Base-by-base conservation (phyloP, 2,888 invertebrate species). In the Pammene aurita region DNA sequence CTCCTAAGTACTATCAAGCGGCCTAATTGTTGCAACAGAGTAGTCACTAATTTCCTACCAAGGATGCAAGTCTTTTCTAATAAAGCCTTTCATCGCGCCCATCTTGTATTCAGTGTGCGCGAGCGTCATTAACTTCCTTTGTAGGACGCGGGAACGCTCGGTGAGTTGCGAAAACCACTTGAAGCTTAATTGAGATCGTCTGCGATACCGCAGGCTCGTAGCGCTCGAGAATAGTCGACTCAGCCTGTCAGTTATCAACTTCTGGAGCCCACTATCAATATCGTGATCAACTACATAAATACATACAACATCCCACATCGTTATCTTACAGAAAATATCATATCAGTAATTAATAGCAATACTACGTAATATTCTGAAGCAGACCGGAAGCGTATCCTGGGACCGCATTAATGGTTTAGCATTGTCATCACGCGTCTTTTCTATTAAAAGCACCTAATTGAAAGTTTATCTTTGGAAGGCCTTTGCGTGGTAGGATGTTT, bases 41-140 rank as follows among this genome's bases (percentile, higher is more conserved):
- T 38, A 41, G 48, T 41, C 60, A 38, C 76, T 80, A 78, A 81
- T 82, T 80, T 80, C 74, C 82, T 77, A 78, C 78, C 75, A 76
- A 75, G 76, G 76, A 82, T 80, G 80, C 79, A 82, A 86, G 82
- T 84, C 77, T 82, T 84, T 85, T 82, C 78, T 80, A 85, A 84
- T 84, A 84, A 85, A 85, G 80, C 78, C 78, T 84, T 84, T 83
- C 80, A 76, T 72, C 74, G 75, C 74, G 74, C 77, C 79, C 78
- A 85, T 84, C 84, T 80, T 80, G 83, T 85, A 87, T 87, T 88
- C 87, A 85, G 77, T 67, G 81, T 83, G 79, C 79, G 80, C 80
- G 74, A 80, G 82, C 82, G 80, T 88, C 88, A 87, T 89, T 90
- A 89, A 85, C 81, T 86, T 81, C 83, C 85, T 88, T 89, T 88